These are phyloP conservation scores for Triops cancriformis DNA, from an alignment of 1,140 invertebrate genomes.

Conservation along the genomic window DNA sequence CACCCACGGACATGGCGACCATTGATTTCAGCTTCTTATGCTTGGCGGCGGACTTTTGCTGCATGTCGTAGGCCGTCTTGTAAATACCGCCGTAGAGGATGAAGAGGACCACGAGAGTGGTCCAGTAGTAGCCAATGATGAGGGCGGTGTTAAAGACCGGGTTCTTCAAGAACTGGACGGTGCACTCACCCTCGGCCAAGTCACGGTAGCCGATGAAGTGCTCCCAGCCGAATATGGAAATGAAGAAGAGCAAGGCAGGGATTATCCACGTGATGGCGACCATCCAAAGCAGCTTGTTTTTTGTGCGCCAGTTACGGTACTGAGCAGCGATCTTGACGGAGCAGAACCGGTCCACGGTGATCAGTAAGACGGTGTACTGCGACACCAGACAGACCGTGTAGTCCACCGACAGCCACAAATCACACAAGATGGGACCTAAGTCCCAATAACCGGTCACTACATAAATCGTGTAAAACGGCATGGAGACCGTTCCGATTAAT, in stretches of 20 bases:
- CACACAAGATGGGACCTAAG: conserved; percentile 88
- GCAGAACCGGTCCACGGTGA: conserved; percentile 97
- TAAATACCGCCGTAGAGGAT: conserved; percentile 96
- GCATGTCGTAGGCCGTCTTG: conserved; percentile 95
- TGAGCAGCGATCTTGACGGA: conserved; percentile 97
- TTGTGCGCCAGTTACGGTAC: conserved; percentile 95
- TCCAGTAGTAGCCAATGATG: conserved; percentile 98
- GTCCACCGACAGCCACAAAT: conserved; percentile 95
- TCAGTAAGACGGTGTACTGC: conserved; percentile 96
- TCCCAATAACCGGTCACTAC: conserved; percentile 95
- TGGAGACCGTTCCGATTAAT: conserved; percentile 88
- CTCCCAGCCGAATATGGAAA: conserved; percentile 98
- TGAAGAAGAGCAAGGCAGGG: conserved; percentile 92
- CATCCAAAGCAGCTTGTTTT: conserved; percentile 83
- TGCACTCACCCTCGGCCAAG: conserved; percentile 77
- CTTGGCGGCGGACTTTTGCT: conserved; percentile 92
- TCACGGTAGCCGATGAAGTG: conserved; percentile 89
- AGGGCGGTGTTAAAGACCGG: conserved; percentile 95
- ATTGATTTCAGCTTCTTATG: conserved; percentile 89
- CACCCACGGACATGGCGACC: conserved; percentile 62
- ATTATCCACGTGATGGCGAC: conserved; percentile 97
- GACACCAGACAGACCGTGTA: conserved; percentile 98
- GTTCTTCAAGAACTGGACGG: conserved; percentile 96
- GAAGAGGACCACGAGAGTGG: conserved; percentile 84
- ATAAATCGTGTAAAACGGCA: conserved; percentile 95